phyloP scores from a whole-genome alignment of 1,140 invertebrate genomes.

The Papilio polyxenes region DNA sequence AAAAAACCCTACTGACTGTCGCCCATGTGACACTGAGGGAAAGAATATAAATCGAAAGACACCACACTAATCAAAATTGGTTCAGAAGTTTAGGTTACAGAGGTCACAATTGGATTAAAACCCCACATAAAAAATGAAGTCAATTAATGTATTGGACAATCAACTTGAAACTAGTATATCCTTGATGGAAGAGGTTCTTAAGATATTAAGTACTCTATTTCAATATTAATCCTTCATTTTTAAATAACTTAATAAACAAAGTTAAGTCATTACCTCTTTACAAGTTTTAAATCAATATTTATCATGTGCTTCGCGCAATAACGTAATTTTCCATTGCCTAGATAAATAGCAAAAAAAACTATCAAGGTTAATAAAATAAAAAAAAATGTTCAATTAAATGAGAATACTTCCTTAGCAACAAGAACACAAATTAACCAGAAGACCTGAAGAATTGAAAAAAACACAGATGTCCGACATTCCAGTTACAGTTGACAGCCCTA shows the following conservation, averaged over 20 bases:
- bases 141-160: not conserved
- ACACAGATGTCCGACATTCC: not conserved
- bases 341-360: not conserved
- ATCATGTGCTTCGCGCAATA: not conserved
- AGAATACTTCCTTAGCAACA: not conserved
- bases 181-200: not conserved
- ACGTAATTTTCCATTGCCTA: not conserved
- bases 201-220: not conserved
- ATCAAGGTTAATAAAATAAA: not conserved
- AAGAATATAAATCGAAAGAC: too few relatives aligned
- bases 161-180: not conserved
- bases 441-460: not conserved
- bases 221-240: not conserved
- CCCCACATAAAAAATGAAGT: too few relatives aligned
- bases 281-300: constrained; percentile 11
- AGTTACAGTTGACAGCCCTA: not conserved
- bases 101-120: too few relatives aligned
- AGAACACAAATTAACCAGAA: not conserved
- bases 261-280: not conserved
- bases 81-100: too few relatives aligned
- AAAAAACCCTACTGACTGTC: too few relatives aligned
- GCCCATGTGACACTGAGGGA: too few relatives aligned
- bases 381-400: not conserved
- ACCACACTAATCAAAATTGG: too few relatives aligned
- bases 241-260: not conserved